These are phyloP conservation scores for Microtus montanus DNA, from an alignment of 2,113 vertebrate genomes.

Conservation along the genomic window DNA sequence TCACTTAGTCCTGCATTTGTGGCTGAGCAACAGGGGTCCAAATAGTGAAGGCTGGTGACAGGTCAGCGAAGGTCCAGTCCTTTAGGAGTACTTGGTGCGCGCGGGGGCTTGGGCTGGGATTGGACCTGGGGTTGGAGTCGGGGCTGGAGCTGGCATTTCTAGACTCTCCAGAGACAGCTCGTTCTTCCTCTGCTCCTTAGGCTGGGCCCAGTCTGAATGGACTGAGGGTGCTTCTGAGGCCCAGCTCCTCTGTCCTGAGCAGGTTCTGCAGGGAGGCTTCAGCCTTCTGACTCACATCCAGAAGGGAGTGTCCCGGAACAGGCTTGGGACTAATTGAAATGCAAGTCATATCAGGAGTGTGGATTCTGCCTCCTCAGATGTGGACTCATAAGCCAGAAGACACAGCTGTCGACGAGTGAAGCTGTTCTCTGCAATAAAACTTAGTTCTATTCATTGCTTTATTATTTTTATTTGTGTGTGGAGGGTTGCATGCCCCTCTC, in stretches of 20 bases:
- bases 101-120: not conserved
- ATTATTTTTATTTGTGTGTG: not conserved
- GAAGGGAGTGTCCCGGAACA: not conserved
- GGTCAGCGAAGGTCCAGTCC: not conserved
- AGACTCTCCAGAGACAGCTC: not conserved
- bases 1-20: accelerated
- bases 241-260: not conserved
- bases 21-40: not conserved
- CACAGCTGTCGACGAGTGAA: not conserved
- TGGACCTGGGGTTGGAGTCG: not conserved
- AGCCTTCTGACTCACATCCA: not conserved
- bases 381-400: not conserved
- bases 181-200: not conserved
- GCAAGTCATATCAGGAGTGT: not conserved
- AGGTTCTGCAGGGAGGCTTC: not conserved
- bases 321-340: not conserved
- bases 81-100: not conserved
- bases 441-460: not conserved
- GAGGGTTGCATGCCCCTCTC: not conserved
- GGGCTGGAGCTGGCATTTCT: not conserved
- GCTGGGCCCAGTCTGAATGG: not conserved
- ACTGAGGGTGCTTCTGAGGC: not conserved
- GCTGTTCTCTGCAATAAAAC: not conserved
- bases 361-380: accelerated
- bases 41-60: not conserved